Base-by-base conservation (phyloP, 2,888 invertebrate species). In the Drosophila maculinotata region DNA sequence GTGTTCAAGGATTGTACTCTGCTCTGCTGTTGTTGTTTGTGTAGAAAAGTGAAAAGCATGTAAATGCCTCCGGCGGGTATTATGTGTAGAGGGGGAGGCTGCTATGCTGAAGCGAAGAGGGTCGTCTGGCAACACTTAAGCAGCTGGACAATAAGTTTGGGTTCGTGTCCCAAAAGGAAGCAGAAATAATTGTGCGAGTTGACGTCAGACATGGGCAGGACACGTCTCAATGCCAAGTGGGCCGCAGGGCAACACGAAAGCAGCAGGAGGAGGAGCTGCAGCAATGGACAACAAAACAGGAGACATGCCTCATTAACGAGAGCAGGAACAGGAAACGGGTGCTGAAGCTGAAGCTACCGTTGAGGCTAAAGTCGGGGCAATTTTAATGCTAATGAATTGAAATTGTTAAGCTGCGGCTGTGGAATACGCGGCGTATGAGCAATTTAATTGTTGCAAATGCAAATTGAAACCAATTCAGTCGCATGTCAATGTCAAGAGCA, bases 371-470 rank as follows among this genome's bases (percentile, higher is more conserved):
- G 12, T 17, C 20, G 47, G 25, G 20, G 25, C 47, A 47, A 60
- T 69, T 69, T 67, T 64, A 75, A 83, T 83, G 81, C 87, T 87
- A 83, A 84, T 83, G 87, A 87, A 83, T 83, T 84, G 70, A 81
- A 84, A 80, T 86, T 62, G 73, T 58, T 42, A 38, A 45, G 64
- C 63, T 35, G 44, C 45, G 44, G 48, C 57, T 23, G 36, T 39
- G 26, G 15, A 53, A 48, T 12, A 20, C 63, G 63, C 49, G 68
- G 63, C 81, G 79, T 78, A 82, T 85, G 65, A 44, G 77, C 49
- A 74, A 85, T 82, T 76, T 76, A 74, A 81, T 82, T 85, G 82
- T 63, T 66, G 48, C 56, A 64, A 72, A 59, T 75, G 41, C 51
- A 69, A 75, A 76, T 70, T 48, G 31, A 58, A 15, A 44, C 39